Evolutionary conservation across 2,888 invertebrate genomes (phyloP), one percentile per base, ranked within the genome.

Genomic region (Drosophila pseudotakahashii): DNA sequence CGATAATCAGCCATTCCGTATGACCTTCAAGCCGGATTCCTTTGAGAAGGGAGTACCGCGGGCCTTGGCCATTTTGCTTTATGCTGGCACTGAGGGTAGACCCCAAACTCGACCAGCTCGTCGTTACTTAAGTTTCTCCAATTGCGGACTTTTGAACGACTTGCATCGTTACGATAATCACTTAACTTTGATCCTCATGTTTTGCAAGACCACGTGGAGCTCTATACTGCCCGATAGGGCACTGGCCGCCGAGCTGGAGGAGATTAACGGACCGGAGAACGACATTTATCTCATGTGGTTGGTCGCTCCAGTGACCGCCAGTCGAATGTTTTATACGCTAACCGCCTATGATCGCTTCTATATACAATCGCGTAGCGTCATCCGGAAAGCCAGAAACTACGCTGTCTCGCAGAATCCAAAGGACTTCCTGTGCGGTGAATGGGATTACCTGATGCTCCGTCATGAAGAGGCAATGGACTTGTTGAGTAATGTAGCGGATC

Each of bases 281-380:
- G 26, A 7, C 7, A 63, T 80, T 26, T 83, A 66, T 62, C 74
- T 81, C 2, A 30, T 84, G n/a, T 81, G 84, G 84, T 48, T 84
- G 10, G 79, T 60, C 9, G 58, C 74, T 0, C 78, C 80, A 0
- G 11, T 14, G 7, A 66, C 72, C 1, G 47, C 72, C 0, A 62
- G 69, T 10, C 61, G 57, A 5, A 10, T 84, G 1, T 55, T 55
- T 34, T 81, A 76, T 26, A 73, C 84, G 0, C 11, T 81, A 1
- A 84, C 84, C 4, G 47, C 73, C 23, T 81, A 59, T 7, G 72
- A 83, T 69, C 61, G 67, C 0, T 52, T 52, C 13, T 70, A 70
- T 26, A 14, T 55, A 0, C 60, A 76, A 9, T 74, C 80, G 5
- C 69, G 72, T 1, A 72, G 72, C 13, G 68, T 84, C 2, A 9